Base-by-base conservation (phyloP, 2,113 vertebrate genomes). In the Zeus faber region DNA sequence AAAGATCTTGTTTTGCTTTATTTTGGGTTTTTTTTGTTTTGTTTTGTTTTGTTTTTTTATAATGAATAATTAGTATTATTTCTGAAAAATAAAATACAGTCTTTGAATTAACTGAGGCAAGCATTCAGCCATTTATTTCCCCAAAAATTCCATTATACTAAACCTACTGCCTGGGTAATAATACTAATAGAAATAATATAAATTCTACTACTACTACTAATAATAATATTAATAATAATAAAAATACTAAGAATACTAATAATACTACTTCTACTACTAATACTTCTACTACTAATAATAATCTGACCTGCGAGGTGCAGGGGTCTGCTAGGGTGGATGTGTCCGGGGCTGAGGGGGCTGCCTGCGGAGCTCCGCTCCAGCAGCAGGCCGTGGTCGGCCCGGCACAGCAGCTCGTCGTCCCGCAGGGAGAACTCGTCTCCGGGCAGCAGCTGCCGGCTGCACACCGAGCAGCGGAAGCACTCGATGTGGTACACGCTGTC, bases 401-500 rank as follows among this genome's bases (percentile, higher is more conserved):
- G 89, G 85, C 95, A 98, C 39, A 95, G 90, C 63, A 95, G 86
- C 71, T 93, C 91, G 33, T 93, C 93, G 35, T 97, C 93, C 79
- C 90, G 89, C 65, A 98, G 83, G 43, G 93, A 93, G 86, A 97
- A 98, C 83, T 97, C 92, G 57, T 98, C 95, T 1, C 96, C 96
- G 3, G 95, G 94, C 60, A 96, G 87, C 52, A 98, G 92, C 79
- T 94, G 94, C 26, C 92, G 85, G 88, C 92, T 91, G 87, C 96
- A 98, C 76, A 92, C 90, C 2, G 93, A 90, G 80, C 96, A 98
- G 64, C 95, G 91, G 79, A 98, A 98, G 78, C 95, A 98, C 76
- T 96, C 93, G 66, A 95, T 90, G 89, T 98, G 95, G 77, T 96
- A 98, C 58, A 98, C 91, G 55, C 91, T 89, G 76, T 91, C 92